These are phyloP conservation scores for Meloidogyne exigua DNA, from an alignment of 1,140 invertebrate genomes.

Conservation along the genomic window DNA sequence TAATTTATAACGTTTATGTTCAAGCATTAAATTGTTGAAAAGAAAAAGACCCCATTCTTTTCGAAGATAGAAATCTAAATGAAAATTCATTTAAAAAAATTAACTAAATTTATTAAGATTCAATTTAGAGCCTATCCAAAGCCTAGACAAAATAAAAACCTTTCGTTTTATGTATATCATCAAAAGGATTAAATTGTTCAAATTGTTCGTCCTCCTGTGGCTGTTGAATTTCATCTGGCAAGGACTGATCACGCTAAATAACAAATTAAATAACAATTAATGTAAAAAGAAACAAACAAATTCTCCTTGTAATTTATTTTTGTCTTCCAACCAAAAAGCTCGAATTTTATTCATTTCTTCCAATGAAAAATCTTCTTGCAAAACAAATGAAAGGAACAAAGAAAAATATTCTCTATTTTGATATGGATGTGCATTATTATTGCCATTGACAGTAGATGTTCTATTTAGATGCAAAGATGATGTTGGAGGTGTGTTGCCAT, in stretches of 20 bases:
- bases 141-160: not conserved
- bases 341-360: constrained; percentile 27
- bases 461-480: constrained; percentile 3
- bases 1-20: constrained; percentile 29
- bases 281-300: not conserved
- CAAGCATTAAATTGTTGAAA: constrained; percentile 28
- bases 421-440: constrained; percentile 7
- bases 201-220: constrained; percentile 9
- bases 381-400: constrained; percentile 30
- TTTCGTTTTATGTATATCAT: constrained; percentile 6
- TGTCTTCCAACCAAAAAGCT: constrained; percentile 31
- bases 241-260: not conserved
- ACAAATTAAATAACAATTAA: not conserved
- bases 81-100: too few relatives aligned
- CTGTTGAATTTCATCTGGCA: not conserved
- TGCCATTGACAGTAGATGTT: not conserved
- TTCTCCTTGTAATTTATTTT: not conserved
- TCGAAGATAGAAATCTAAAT: constrained; percentile 34
- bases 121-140: too few relatives aligned
- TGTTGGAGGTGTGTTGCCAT: constrained; percentile 14
- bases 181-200: not conserved
- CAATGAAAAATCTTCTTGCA: constrained; percentile 37
- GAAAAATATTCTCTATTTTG: constrained; percentile 28
- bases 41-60: constrained; percentile 22
- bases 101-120: not conserved